These are phyloP conservation scores for Pitangus sulphuratus DNA, from an alignment of 2,797 vertebrate species.

Conservation along the genomic window DNA sequence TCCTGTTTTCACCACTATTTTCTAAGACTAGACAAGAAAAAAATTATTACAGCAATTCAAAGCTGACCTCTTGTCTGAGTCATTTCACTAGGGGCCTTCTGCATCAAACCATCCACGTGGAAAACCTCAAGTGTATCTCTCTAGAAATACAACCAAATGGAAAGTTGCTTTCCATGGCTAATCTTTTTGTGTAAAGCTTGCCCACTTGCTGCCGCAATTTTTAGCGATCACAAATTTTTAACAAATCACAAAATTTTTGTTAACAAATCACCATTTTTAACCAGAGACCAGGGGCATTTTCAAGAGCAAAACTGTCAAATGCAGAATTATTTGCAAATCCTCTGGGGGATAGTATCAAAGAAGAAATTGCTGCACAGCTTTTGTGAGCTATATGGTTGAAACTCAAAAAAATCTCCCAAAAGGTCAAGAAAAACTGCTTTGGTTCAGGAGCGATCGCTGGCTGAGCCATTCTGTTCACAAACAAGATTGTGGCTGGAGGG, in stretches of 20 bases:
- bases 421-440: not conserved
- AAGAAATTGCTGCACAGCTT: not conserved
- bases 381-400: not conserved
- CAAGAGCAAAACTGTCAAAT: not conserved
- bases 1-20: not conserved
- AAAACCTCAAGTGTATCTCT: not conserved
- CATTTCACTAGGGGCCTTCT: not conserved
- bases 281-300: not conserved
- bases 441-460: not conserved
- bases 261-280: not conserved
- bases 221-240: no score
- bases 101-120: not conserved
- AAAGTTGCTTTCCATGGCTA: not conserved
- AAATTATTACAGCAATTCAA: not conserved
- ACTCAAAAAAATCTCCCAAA: not conserved
- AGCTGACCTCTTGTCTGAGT: not conserved
- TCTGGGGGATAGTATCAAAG: not conserved
- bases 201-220: not conserved
- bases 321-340: not conserved
- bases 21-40: not conserved
- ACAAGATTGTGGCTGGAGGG: not conserved
- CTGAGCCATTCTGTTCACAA: not conserved
- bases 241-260: no score
- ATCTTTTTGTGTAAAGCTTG: not conserved
- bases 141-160: not conserved